Base-by-base conservation (phyloP, 2,113 vertebrate species). In the Pseudolaguvia tuberculata region DNA sequence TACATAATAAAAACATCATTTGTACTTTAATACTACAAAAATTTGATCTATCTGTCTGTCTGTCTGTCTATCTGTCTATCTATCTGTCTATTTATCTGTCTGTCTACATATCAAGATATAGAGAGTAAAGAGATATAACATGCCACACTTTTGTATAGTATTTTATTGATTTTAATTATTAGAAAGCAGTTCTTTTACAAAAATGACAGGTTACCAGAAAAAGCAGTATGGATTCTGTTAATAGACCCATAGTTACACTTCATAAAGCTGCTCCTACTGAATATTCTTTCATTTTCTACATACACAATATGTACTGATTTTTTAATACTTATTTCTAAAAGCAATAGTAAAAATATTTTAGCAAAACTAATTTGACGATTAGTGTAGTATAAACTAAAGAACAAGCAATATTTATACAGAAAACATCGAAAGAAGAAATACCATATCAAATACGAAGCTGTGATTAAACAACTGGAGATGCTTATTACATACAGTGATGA, bases 181-280 rank as follows among this genome's bases (percentile, higher is more conserved):
- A 72, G 59, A 29, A 65, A n/a, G n/a, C n/a, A n/a, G n/a, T n/a
- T n/a, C n/a, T n/a, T 73, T 77, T 74, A 72, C 53, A 79, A 80
- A 79, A 79, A 18, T 20, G 21, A 75, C 61, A 50, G 29, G n/a
- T 63, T 78, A 63, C 76, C 57, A 61, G n/a, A 18, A 69, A 29
- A 35, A 70, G 47, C 39, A 63, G 42, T 31, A 69, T 68, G 42
- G 50, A 57, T 76, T 79, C 50, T 45, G 72, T 75, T 42, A 55
- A 57, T 79, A 83, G 83, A 79, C 81, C 81, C 79, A 77, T 82
- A 58, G 25, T n/a, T 68, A 62, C 11, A 52, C 25, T 62, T 70
- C 39, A 72, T 57, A 62, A 29, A 48, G 25, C 53, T 66, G 48
- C 45, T 58, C 47, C 21, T 67, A n/a, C 72, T 42, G 39, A 8